Evolutionary conservation across 2,888 invertebrate species (phyloP), one percentile per base, ranked within the genome.

Genomic region (Tipula helvola): DNA sequence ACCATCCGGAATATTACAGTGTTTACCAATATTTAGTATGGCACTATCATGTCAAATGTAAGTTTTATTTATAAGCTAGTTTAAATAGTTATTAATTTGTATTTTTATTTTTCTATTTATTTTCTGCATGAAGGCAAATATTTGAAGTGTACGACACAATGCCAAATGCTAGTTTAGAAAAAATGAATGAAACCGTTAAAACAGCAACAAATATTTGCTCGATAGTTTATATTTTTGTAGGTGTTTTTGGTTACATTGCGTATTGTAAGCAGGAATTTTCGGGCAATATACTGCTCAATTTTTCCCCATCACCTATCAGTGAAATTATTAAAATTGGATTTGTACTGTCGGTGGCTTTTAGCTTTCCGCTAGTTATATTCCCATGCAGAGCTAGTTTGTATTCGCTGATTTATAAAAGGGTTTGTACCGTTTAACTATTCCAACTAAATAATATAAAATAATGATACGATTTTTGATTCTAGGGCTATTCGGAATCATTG

Each of bases 31-130:
- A 89, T 97, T 99, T 92, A 96, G 98, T 12, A 97, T 99, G 96
- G 98, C 99, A 0, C 93, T 99, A 87, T 98, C 97, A 88, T 99
- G 99, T 92, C 99, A 99, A 92, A 98, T 98, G 95, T 97, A 92
- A 94, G 94, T 92, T 86, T 44, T 86, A 47, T 28, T 18, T 41
- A 47, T 18, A 5, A 83, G 36, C n/a, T n/a, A n/a, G n/a, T n/a
- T n/a, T n/a, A n/a, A 16, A 16, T 28, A 42, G 1, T 44, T 42
- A 44, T 47, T 44, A 44, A 18, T 86, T 28, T 85, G 39, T 41
- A 52, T 42, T 36, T 18, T 28, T 16, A 85, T 52, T n/a, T 42
- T 36, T 18, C 10, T 16, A 85, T 52, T n/a, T 41, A 13, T 5
- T 83, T 12, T 41, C 0, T 41, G 86, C 71, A 57, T 86, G 28